Conservation (phyloP, 2,113 vertebrate species). For the Forbesichthys agassizii region DNA sequence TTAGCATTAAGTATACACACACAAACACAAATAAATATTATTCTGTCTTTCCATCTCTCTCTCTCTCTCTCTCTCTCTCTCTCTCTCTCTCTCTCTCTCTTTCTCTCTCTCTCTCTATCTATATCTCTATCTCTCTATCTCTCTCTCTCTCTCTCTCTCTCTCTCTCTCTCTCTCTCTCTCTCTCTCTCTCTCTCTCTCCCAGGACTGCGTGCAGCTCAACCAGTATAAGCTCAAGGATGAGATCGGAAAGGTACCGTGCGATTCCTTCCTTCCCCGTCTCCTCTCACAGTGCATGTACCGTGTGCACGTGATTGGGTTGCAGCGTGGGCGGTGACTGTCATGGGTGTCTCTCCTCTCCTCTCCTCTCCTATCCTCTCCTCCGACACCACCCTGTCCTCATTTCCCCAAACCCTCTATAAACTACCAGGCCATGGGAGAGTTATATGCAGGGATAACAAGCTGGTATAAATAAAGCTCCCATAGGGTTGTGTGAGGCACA, state of each 20-base stretch:
- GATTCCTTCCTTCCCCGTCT: constrained; percentile 45
- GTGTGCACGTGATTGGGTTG: no score
- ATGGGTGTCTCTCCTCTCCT: constrained; percentile 26
- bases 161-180: no score
- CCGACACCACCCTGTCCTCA: constrained; percentile 60
- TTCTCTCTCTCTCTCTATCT: constrained; percentile 1
- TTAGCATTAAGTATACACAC: no score
- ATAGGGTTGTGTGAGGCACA: constrained; percentile 43
- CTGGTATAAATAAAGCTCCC: constrained; percentile 70
- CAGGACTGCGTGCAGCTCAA: constrained; percentile 98
- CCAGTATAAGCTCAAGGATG: constrained; percentile 97
- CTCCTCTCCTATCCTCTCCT: constrained; percentile 15
- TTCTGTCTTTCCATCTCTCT: not conserved
- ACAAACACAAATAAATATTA: not conserved
- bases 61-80: constrained; percentile 1
- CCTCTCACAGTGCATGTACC: constrained; percentile 8
- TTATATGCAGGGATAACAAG: constrained; percentile 62
- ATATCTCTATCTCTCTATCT: constrained; percentile 16
- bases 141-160: not conserved
- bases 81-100: constrained; percentile 16
- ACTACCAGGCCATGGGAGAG: constrained; percentile 60
- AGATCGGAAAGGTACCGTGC: constrained; percentile 92
- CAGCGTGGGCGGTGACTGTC: no score
- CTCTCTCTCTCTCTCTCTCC: constrained; percentile 1
- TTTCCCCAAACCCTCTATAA: constrained; percentile 64